Conservation (phyloP, 1,140 invertebrate species). For the Tachypleus tridentatus region DNA sequence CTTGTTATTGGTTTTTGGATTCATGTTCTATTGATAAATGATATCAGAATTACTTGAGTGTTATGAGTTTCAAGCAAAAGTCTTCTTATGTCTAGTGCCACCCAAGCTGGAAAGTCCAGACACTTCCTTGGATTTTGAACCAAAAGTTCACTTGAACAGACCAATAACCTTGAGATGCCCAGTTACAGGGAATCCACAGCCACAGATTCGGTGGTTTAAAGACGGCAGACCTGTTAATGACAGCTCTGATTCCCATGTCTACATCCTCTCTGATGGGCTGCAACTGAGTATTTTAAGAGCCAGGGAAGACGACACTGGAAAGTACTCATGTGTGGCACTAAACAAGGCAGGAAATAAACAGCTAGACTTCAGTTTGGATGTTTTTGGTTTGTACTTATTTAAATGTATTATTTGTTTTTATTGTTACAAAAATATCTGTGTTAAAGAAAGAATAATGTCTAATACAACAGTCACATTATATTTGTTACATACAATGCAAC, state of each 20-base stretch:
- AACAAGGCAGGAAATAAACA: conserved; percentile 18
- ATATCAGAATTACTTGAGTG: too few species aligned
- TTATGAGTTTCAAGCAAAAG: too few species aligned
- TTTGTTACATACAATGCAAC: too few species aligned
- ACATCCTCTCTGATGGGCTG: conserved; percentile 37
- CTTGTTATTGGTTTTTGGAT: too few species aligned
- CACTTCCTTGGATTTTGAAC: background rate
- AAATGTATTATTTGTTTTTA: background rate
- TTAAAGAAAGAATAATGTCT: too few species aligned
- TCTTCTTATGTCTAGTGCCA: too few species aligned
- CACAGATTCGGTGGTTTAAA: conserved; percentile 91
- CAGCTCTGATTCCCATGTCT: conserved; percentile 11
- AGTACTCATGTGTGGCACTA: conserved; percentile 49
- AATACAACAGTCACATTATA: too few species aligned
- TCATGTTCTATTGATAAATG: too few species aligned
- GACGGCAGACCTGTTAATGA: conserved; percentile 56
- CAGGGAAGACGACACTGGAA: conserved; percentile 71
- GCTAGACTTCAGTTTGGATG: conserved; percentile 8
- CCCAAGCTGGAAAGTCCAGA: conserved; percentile 4
- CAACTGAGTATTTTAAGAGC: conserved; percentile 54
- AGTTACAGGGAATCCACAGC: conserved; percentile 64
- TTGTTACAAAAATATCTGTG: too few species aligned
- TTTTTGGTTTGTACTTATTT: conserved; percentile 10
- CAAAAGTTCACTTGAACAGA: conserved; percentile 13
- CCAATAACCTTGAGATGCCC: conserved; percentile 52